Conservation (phyloP, 2,797 vertebrate species). For the Sylvia borin region DNA sequence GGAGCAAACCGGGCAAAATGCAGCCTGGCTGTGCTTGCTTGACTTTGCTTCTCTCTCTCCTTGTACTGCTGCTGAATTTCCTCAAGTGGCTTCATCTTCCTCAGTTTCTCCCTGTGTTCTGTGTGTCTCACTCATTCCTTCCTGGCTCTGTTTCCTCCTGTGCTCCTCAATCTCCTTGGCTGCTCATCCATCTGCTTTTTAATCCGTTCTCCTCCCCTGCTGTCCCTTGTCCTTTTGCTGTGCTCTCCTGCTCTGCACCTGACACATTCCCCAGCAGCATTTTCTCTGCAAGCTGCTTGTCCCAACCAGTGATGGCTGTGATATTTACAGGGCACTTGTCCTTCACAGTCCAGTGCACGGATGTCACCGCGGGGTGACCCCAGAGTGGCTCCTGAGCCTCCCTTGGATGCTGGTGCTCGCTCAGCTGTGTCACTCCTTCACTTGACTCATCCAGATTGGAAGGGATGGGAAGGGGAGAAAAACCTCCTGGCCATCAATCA, state of each 20-base stretch:
- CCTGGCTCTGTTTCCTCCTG: not conserved
- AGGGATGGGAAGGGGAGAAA: not conserved
- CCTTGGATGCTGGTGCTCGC: not conserved
- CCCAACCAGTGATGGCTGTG: not conserved
- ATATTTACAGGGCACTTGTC: not conserved
- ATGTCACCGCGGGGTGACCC: not conserved
- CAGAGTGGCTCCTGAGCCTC: not conserved
- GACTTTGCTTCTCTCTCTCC: not conserved
- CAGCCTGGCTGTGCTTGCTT: not conserved
- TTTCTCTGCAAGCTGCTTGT: not conserved
- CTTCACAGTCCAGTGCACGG: not conserved
- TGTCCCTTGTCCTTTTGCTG: not conserved
- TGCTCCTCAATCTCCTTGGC: not conserved
- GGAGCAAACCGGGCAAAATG: not conserved
- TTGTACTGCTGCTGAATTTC: not conserved
- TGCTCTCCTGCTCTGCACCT: not conserved
- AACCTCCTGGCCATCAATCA: not conserved
- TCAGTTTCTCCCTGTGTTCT: accelerated
- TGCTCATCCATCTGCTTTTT: not conserved
- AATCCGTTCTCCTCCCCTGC: not conserved
- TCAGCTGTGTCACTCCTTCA: not conserved
- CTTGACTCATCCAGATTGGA: not conserved
- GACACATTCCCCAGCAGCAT: accelerated
- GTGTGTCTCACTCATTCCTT: accelerated
- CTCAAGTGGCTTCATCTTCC: not conserved